Conservation (phyloP, 2,888 invertebrate genomes). For the Creontiades dilutus region DNA sequence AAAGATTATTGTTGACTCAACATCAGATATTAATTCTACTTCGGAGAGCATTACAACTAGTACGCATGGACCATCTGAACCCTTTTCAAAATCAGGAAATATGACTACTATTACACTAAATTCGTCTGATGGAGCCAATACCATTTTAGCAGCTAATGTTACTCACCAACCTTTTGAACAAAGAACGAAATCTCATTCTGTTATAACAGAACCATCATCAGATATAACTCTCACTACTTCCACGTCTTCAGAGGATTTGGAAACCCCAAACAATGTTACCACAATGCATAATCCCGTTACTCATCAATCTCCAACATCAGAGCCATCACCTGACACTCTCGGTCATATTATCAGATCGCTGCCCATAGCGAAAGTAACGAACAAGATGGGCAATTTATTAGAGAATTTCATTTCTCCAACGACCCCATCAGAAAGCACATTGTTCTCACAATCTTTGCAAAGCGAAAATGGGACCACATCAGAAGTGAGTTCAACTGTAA, state of each 20-base stretch:
- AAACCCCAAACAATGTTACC: not conserved
- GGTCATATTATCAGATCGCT: not conserved
- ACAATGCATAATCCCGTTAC: not conserved
- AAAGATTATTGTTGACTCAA: not conserved
- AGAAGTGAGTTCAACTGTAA: not conserved
- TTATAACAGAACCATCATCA: not conserved
- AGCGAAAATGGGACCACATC: not conserved
- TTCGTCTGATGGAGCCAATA: not conserved
- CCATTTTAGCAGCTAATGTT: not conserved
- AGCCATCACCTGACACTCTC: not conserved
- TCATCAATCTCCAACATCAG: not conserved
- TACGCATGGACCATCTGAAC: not conserved
- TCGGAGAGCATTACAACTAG: not conserved
- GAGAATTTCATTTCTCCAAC: constrained; percentile 24
- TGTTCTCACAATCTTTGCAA: not conserved
- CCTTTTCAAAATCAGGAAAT: not conserved
- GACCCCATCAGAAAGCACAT: not conserved
- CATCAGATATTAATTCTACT: constrained; percentile 9
- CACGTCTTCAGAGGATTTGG: not conserved
- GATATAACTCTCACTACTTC: not conserved
- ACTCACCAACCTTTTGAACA: not conserved
- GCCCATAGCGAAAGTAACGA: not conserved
- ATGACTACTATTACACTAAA: not conserved
- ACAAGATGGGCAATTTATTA: not conserved
- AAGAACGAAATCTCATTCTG: not conserved